These are phyloP conservation scores for Bostrychus sinensis DNA, from an alignment of 2,113 vertebrate genomes.

Conservation along the genomic window DNA sequence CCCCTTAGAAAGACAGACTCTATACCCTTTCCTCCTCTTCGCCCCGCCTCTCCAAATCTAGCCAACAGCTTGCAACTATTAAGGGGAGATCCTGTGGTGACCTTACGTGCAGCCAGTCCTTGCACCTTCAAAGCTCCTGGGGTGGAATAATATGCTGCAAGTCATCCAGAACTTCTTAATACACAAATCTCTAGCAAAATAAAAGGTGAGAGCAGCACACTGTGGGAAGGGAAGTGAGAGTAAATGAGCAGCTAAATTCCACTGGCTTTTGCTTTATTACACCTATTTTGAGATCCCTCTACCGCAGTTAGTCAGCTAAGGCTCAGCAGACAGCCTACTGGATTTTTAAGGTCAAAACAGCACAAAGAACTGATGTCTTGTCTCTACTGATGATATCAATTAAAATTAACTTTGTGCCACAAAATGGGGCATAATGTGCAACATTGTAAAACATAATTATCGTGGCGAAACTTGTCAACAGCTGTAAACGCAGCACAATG, in stretches of 20 bases:
- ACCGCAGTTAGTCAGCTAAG: slow-evolving; percentile 13
- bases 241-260: slow-evolving; percentile 36
- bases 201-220: slow-evolving; percentile 38
- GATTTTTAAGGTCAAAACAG: background rate
- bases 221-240: slow-evolving; percentile 37
- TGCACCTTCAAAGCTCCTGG: slow-evolving; percentile 78
- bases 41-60: slow-evolving; percentile 63
- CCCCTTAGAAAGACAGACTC: slow-evolving; percentile 58
- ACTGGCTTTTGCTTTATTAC: slow-evolving; percentile 23
- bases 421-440: too few species aligned
- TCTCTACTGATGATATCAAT: too few species aligned
- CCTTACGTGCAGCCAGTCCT: slow-evolving; percentile 78
- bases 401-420: too few species aligned
- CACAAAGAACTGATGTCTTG: background rate
- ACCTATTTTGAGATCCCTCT: background rate
- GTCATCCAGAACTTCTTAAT: slow-evolving; percentile 79
- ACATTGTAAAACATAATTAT: too few species aligned
- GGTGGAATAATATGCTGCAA: slow-evolving; percentile 78
- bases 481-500: background rate
- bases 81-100: slow-evolving; percentile 78
- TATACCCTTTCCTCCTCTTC: slow-evolving; percentile 47
- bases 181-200: slow-evolving; percentile 71
- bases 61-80: slow-evolving; percentile 83
- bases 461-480: too few species aligned
- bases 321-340: background rate